A percentile compares a stretch with the other conserved stretches of the same genome.
phyloP scores from a whole-genome alignment of 2,888 invertebrate genomes.

The Drosophila merina region DNA sequence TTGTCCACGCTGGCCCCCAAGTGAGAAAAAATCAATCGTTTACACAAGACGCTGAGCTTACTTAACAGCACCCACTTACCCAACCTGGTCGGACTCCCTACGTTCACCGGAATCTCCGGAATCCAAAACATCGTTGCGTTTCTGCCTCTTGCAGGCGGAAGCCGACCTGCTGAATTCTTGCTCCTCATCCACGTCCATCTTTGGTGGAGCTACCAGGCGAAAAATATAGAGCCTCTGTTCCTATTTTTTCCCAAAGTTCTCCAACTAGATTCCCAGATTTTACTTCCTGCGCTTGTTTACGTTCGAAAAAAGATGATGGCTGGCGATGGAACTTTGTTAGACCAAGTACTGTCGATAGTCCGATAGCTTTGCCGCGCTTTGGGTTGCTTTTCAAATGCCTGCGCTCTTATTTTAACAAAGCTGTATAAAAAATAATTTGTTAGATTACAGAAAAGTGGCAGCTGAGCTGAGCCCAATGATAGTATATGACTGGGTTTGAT shows the following conservation, averaged over 20 bases:
- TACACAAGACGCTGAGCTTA: conserved; percentile 17
- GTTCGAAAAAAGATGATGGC: conserved; percentile 26
- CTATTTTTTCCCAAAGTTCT: neutral
- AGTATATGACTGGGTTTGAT: too few relatives aligned
- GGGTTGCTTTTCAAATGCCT: neutral
- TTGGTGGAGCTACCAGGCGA: neutral
- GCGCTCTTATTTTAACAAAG: too few relatives aligned
- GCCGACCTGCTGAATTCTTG: conserved; percentile 18
- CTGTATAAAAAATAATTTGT: too few relatives aligned
- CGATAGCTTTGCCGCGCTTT: conserved; percentile 7
- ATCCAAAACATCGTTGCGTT: conserved; percentile 36
- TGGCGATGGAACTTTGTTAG: neutral
- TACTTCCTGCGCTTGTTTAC: conserved; percentile 60
- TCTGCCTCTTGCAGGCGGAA: conserved; percentile 58
- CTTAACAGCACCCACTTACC: conserved; percentile 24
- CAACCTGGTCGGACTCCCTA: conserved; percentile 1
- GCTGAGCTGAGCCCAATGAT: too few relatives aligned
- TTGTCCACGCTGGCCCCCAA: conserved; percentile 22
- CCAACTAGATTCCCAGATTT: neutral
- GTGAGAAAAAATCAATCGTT: conserved; percentile 35
- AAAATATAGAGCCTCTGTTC: conserved; percentile 2
- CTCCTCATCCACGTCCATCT: conserved; percentile 56
- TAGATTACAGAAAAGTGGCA: too few relatives aligned
- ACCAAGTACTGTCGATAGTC: neutral
- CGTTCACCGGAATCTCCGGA: conserved; percentile 13